Evolutionary conservation across 92 coral and sea anemone species (phyloP).

Genomic region (Parazoanthus darwini): DNA sequence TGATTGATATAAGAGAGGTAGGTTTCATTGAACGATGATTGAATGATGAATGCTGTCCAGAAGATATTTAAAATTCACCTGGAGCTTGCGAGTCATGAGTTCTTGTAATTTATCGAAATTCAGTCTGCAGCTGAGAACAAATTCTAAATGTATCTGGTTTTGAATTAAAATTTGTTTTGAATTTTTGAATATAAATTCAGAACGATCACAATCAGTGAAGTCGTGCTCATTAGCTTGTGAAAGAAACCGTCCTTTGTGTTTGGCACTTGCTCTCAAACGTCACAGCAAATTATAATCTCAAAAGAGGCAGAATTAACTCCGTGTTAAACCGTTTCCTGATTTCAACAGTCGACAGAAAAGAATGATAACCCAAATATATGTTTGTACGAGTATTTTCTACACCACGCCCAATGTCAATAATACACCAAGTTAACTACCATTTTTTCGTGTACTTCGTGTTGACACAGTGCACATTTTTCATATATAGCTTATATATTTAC

Average conservation of each 20-base stretch:
- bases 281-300: slow-evolving; percentile 14
- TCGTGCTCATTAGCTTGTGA: slow-evolving; percentile 4
- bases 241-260: slow-evolving; percentile 7
- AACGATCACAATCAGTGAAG: background rate
- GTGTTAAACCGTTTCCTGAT: background rate
- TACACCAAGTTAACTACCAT: background rate
- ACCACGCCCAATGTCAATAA: background rate
- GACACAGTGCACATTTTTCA: background rate
- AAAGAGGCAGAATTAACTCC: background rate
- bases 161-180: background rate
- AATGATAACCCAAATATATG: background rate
- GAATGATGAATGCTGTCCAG: background rate
- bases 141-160: background rate
- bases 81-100: background rate
- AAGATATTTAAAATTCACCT: background rate
- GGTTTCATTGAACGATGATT: background rate
- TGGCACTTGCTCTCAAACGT: background rate
- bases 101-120: background rate
- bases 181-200: background rate
- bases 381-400: background rate
- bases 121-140: background rate
- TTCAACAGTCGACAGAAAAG: background rate
- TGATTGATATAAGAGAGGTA: too few species aligned
- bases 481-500: background rate
- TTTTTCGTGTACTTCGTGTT: background rate